A percentile compares a stretch with the other conserved stretches of the same genome.
phyloP scores from a whole-genome alignment of 1,140 invertebrate species.

The Parapsyche elsis region DNA sequence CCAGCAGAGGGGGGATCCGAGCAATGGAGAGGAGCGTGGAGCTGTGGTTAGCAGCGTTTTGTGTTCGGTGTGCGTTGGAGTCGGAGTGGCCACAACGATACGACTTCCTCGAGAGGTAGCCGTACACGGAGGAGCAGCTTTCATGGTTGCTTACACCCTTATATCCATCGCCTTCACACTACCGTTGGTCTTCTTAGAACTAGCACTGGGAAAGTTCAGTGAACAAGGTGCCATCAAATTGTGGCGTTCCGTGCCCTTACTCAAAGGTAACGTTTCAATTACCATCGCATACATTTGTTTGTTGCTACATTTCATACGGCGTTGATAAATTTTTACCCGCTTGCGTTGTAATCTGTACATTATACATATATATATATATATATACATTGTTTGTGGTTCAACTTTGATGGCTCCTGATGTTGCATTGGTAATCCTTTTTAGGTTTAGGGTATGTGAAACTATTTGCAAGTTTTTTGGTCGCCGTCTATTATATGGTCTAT shows the following conservation, averaged over 20 bases:
- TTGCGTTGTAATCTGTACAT: too few species aligned
- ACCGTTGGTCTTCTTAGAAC: conserved; percentile 79
- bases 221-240: conserved; percentile 77
- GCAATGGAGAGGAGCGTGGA: conserved; percentile 12
- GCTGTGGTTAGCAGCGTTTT: conserved; percentile 46
- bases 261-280: conserved; percentile 79
- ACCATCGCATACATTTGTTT: too few species aligned
- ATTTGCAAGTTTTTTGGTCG: conserved; percentile 62
- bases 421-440: conserved; percentile 57
- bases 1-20: conserved; percentile 21
- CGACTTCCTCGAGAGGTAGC: conserved; percentile 64
- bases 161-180: conserved; percentile 73
- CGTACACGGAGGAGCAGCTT: conserved; percentile 69
- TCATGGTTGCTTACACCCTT: conserved; percentile 75
- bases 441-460: conserved; percentile 68
- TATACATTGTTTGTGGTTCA: too few species aligned
- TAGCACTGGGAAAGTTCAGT: conserved; percentile 78
- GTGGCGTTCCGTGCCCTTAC: conserved; percentile 79
- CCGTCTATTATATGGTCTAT: conserved; percentile 67
- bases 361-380: too few species aligned
- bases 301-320: too few species aligned
- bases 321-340: too few species aligned
- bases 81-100: conserved; percentile 65
- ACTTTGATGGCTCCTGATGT: too few species aligned
- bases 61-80: conserved; percentile 63